Evolutionary conservation across 2,113 vertebrate species (phyloP).

Genomic region (Nycticebus coucang): DNA sequence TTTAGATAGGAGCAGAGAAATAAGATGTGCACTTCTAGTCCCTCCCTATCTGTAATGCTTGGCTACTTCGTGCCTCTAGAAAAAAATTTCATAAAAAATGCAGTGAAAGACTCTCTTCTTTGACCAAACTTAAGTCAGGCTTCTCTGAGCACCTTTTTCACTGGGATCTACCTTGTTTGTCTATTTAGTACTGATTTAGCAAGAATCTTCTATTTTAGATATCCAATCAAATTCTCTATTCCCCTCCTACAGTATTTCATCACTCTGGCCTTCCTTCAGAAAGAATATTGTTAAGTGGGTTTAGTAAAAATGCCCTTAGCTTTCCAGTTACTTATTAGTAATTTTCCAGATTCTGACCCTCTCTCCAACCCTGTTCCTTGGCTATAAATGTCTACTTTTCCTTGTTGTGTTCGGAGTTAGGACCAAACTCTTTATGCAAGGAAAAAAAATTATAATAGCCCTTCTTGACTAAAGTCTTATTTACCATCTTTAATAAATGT

Average conservation of each 20-base stretch:
- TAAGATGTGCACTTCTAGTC: not conserved
- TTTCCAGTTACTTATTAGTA: not conserved
- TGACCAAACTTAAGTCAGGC: not conserved
- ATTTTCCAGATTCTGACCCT: not conserved
- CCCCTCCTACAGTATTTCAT: not conserved
- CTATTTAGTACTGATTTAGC: not conserved
- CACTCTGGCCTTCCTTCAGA: not conserved
- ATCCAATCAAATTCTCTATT: not conserved
- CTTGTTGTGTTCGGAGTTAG: not conserved
- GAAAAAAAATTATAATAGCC: not conserved
- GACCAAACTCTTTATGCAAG: not conserved
- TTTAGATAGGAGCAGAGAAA: not conserved
- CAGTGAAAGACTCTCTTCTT: not conserved
- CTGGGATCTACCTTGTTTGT: not conserved
- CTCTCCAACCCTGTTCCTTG: not conserved
- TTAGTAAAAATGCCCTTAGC: not conserved
- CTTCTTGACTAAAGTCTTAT: not conserved
- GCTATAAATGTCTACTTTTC: not conserved
- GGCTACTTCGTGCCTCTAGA: not conserved
- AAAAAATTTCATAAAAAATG: not conserved
- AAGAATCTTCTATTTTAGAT: not conserved
- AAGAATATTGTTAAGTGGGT: not conserved
- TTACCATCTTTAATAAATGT: not conserved
- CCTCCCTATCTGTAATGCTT: not conserved
- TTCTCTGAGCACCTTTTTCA: not conserved